A percentile compares a stretch with the other conserved stretches of the same genome.
phyloP scores from a whole-genome alignment of 2,888 invertebrate species.

The Acrobasis repandana region DNA sequence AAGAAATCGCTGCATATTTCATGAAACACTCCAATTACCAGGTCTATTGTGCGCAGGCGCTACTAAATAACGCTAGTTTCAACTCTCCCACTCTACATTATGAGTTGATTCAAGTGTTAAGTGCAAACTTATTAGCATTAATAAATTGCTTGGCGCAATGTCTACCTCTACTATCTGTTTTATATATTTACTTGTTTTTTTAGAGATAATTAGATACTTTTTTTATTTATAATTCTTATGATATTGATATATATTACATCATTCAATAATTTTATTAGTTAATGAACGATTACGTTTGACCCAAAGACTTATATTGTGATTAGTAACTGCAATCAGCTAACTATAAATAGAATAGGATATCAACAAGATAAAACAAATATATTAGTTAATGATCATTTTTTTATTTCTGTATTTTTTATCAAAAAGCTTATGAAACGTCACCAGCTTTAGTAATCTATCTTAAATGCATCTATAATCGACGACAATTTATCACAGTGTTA shows the following conservation, averaged over 20 bases:
- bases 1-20: slow-evolving; percentile 45
- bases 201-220: too few relatives aligned
- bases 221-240: too few relatives aligned
- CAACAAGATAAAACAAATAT: slow-evolving; percentile 8
- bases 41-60: slow-evolving; percentile 26
- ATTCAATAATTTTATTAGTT: too few relatives aligned
- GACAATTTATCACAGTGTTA: slow-evolving; percentile 59
- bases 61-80: slow-evolving; percentile 2
- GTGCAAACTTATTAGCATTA: slow-evolving; percentile 8
- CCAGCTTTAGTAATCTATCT: not conserved
- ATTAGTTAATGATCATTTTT: slow-evolving; percentile 13
- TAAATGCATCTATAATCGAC: not conserved
- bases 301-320: too few relatives aligned
- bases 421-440: slow-evolving; percentile 1
- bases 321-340: not conserved
- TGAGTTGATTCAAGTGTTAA: slow-evolving; percentile 22
- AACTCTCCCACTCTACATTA: slow-evolving; percentile 18
- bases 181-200: too few relatives aligned
- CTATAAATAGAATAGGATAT: not conserved
- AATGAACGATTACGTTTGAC: too few relatives aligned
- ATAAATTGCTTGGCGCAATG: not conserved
- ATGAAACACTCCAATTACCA: slow-evolving; percentile 48
- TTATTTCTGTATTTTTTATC: slow-evolving; percentile 3
- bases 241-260: too few relatives aligned
- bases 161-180: too few relatives aligned